Conservation (phyloP, 2,113 vertebrate species). For the Heliornis fulica region DNA sequence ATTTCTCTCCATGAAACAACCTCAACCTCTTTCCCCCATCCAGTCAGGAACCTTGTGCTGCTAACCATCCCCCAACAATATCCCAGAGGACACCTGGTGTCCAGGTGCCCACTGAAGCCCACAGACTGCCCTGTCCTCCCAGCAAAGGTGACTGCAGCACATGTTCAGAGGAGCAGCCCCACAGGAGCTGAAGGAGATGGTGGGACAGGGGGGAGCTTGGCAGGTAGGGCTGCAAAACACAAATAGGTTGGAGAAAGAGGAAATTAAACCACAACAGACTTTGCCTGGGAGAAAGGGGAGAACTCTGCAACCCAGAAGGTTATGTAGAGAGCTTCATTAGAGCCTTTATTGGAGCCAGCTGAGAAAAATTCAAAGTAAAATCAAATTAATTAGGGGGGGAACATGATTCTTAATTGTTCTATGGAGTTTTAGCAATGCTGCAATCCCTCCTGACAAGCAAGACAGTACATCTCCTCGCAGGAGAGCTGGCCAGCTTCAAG, state of each 20-base stretch:
- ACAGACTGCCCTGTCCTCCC: not conserved
- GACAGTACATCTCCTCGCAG: not conserved
- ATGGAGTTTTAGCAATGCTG: not conserved
- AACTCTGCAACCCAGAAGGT: not conserved
- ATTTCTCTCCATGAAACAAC: not conserved
- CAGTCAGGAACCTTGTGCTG: no score
- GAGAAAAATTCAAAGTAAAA: not conserved
- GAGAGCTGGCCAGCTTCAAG: not conserved
- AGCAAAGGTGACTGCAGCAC: not conserved
- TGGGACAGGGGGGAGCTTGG: not conserved
- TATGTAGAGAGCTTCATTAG: not conserved
- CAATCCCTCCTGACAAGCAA: not conserved
- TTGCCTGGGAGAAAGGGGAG: not conserved
- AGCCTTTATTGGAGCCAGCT: not conserved
- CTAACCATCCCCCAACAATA: no score
- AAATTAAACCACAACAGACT: not conserved
- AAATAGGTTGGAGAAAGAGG: not conserved
- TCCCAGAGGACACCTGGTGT: not conserved
- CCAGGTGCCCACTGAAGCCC: not conserved
- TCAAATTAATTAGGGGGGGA: not conserved
- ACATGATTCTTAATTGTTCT: not conserved
- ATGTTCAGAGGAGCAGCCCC: not conserved
- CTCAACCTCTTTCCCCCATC: not conserved
- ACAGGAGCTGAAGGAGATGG: not conserved
- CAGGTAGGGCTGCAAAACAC: not conserved